A percentile compares a stretch with the other conserved stretches of the same genome.
These are phyloP conservation scores for Oreotrochilus melanogaster DNA, from an alignment of 2,113 vertebrate species.

Conservation along the genomic window DNA sequence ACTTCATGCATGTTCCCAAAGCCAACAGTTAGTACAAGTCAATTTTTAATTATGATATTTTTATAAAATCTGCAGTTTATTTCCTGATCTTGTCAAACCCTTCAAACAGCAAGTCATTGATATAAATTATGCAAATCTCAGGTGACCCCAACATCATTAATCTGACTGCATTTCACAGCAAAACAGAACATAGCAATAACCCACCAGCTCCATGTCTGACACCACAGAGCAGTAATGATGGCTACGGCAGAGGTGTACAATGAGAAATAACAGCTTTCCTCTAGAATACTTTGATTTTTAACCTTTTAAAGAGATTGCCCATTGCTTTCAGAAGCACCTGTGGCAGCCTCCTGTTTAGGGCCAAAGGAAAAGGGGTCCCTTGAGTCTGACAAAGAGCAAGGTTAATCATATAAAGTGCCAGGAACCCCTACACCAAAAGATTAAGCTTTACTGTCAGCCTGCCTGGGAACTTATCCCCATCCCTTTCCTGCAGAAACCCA, in stretches of 20 bases:
- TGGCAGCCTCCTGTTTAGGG: not conserved
- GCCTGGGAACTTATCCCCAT: not conserved
- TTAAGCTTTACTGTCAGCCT: not conserved
- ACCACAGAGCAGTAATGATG: not conserved
- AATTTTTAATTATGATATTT: conserved; percentile 65
- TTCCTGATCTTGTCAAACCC: conserved; percentile 22
- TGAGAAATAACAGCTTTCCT: not conserved
- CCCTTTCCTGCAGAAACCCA: not conserved
- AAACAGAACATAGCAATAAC: not conserved
- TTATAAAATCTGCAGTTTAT: conserved; percentile 33
- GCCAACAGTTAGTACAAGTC: conserved; percentile 37
- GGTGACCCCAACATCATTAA: conserved; percentile 10
- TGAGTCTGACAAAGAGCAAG: not conserved
- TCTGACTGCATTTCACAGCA: conserved; percentile 24
- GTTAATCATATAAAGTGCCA: not conserved
- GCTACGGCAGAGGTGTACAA: not conserved
- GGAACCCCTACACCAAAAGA: not conserved
- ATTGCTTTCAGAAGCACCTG: not conserved
- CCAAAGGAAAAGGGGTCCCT: not conserved
- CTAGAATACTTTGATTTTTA: not conserved
- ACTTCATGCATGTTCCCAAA: not conserved
- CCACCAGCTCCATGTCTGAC: not conserved
- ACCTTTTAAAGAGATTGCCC: not conserved
- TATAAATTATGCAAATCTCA: conserved; percentile 30
- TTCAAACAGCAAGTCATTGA: conserved; percentile 11